Evolutionary conservation across 2,113 vertebrate genomes (phyloP).

Genomic region (Epinephelus moara): DNA sequence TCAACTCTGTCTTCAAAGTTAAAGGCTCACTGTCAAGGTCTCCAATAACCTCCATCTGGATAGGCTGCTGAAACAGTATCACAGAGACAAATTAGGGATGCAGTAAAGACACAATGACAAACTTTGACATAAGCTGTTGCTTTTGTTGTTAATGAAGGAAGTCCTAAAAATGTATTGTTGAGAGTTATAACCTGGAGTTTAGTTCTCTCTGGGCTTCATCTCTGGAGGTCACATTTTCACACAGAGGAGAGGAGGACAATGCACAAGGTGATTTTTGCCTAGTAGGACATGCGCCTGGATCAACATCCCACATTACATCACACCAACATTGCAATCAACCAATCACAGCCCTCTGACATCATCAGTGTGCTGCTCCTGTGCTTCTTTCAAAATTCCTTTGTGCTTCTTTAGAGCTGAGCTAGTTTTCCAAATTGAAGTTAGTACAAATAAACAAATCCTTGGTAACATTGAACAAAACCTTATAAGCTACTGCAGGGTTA

Average conservation of each 20-base stretch:
- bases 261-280: too few relatives aligned
- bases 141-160: not conserved
- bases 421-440: too few relatives aligned
- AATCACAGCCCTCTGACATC: too few relatives aligned
- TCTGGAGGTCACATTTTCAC: slow-evolving; percentile 13
- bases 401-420: too few relatives aligned
- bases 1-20: slow-evolving; percentile 29
- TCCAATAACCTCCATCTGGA: slow-evolving; percentile 43
- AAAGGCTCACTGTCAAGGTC: slow-evolving; percentile 41
- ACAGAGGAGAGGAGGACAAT: not conserved
- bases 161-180: not conserved
- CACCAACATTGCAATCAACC: too few relatives aligned
- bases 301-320: too few relatives aligned
- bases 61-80: slow-evolving; percentile 45
- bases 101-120: not conserved
- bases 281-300: too few relatives aligned
- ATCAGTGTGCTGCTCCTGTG: too few relatives aligned
- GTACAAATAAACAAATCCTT: too few relatives aligned
- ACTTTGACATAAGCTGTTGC: not conserved
- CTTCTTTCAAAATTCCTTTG: too few relatives aligned
- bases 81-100: slow-evolving; percentile 25
- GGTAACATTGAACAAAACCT: too few relatives aligned
- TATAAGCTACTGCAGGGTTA: too few relatives aligned
- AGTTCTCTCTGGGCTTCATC: not conserved
- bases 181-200: not conserved